Conservation (phyloP, 2,113 vertebrate genomes). For the Aegypius monachus region DNA sequence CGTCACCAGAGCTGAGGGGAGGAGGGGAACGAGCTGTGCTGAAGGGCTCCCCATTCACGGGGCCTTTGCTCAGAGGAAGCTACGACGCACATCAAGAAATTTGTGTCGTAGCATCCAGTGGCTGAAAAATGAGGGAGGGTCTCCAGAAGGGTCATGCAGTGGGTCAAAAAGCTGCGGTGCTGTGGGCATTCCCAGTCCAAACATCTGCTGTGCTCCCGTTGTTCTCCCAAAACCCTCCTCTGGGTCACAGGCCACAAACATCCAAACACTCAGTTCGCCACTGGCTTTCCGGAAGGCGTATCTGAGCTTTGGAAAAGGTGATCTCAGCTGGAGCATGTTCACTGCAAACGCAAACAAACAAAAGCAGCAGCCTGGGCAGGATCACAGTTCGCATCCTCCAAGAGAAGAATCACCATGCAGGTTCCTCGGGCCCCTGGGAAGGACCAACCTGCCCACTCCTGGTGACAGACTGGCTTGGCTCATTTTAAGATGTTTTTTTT, state of each 20-base stretch:
- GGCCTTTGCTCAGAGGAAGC: rapidly evolving
- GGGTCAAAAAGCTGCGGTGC: neutral
- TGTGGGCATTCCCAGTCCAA: neutral
- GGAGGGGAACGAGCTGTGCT: neutral
- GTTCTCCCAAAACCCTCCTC: neutral
- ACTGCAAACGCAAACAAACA: neutral
- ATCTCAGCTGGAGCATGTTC: neutral
- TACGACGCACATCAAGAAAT: rapidly evolving
- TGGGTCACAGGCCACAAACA: neutral
- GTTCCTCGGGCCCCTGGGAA: neutral
- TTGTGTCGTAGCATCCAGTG: neutral
- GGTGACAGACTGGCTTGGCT: neutral
- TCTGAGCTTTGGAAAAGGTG: neutral
- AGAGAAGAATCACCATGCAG: neutral
- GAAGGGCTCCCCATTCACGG: neutral
- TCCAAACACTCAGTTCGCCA: neutral
- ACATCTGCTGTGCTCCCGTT: neutral
- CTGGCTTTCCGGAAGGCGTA: neutral
- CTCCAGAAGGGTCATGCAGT: neutral
- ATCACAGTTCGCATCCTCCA: neutral
- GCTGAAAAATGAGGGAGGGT: neutral
- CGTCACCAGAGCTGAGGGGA: neutral
- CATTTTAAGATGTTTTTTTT: neutral
- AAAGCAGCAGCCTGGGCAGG: neutral
- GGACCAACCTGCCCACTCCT: neutral